Percentiles rank a stretch among this genome's conserved stretches.
Evolutionary conservation across 2,113 vertebrate species (phyloP).

Genomic region (Cisticola juncidis): DNA sequence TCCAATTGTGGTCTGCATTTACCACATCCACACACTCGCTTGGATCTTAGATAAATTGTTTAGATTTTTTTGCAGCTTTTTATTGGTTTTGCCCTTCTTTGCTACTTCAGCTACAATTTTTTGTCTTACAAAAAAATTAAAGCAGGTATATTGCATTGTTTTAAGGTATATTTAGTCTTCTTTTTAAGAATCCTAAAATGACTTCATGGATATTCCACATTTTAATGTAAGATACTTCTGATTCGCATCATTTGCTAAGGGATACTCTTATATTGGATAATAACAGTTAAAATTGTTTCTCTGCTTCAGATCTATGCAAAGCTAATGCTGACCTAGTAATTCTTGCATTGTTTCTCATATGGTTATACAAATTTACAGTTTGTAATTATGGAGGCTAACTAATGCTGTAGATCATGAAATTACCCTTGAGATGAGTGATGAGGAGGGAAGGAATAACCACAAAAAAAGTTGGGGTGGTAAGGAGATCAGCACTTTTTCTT

Average conservation of each 20-base stretch:
- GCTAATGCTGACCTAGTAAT: neutral
- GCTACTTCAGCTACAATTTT: neutral
- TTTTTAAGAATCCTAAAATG: neutral
- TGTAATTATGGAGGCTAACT: neutral
- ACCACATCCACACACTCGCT: neutral
- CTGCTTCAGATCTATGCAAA: neutral
- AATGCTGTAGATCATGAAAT: neutral
- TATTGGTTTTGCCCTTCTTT: neutral
- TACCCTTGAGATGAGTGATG: neutral
- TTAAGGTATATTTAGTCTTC: neutral
- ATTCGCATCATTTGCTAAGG: neutral
- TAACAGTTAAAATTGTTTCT: neutral
- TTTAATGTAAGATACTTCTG: neutral
- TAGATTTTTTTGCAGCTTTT: neutral
- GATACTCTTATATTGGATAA: neutral
- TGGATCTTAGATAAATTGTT: accelerated
- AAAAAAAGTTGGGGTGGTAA: neutral
- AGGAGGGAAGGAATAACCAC: neutral
- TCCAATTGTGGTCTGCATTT: neutral
- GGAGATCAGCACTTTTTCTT: neutral
- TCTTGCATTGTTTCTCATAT: neutral
- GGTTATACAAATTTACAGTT: neutral
- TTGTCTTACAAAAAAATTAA: neutral
- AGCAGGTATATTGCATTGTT: neutral
- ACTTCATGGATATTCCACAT: no score